Base-by-base conservation (phyloP, 2,888 invertebrate genomes). In the Laothoe populi region DNA sequence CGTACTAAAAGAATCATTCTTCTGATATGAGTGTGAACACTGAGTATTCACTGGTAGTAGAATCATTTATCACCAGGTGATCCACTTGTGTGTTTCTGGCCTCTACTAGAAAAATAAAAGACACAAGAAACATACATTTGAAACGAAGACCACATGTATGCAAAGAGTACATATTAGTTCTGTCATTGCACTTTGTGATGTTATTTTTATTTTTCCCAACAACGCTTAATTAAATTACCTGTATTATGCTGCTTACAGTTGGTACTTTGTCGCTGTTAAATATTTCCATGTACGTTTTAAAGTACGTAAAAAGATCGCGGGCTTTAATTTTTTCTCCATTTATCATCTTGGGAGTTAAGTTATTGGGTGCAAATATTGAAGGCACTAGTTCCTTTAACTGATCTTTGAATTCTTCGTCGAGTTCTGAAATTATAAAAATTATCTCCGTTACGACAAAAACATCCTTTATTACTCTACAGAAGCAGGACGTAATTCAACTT, bases 251-350 rank as follows among this genome's bases (percentile, higher is more conserved):
- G 4, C 21, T 40, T 1, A 63, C 63, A 31, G 40, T 59, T 2
- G 68, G 68, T 0, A 62, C 60, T 35, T 53, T n/a, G 11, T 53
- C 63, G 42, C 66, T 66, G 42, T 64, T 66, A 46, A 66, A 66
- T 21, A 66, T 11, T 1, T 49, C 40, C 63, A 66, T 59, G 26
- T 64, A 68, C 4, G 59, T 53, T 35, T 64, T 64, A 57, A 68
- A 60, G 40, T 65, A 66, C 4, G 63, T 62, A 13, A 57, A 60
- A 1, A 66, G 44, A 0, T 68, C 68, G n/a, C 62, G 45, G 3
- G 63, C 64, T 23, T 49, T 66, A 2, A 66, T 38, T 44, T 5
- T 19, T 13, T 53, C 49, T 46, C 68, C 68, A 13, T 64, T 64
- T 8, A 68, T 63, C 16, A 19, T 44, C 46, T 66, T 66, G 8